These are phyloP conservation scores for Colletes gigas DNA, from an alignment of 1,140 invertebrate genomes.

Conservation along the genomic window DNA sequence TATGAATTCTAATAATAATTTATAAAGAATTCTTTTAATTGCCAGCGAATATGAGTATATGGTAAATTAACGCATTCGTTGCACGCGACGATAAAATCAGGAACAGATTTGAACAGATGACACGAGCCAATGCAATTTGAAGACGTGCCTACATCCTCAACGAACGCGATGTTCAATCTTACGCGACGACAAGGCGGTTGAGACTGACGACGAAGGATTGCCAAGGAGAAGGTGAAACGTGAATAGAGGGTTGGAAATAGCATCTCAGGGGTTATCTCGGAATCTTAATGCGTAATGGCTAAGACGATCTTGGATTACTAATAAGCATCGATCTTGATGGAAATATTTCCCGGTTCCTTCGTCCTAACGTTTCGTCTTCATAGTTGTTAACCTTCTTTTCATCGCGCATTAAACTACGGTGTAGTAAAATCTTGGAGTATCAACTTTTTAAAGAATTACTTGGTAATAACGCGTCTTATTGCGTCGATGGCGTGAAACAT, in stretches of 20 bases:
- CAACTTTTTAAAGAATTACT: background rate
- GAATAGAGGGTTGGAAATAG: slow-evolving; percentile 54
- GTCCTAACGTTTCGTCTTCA: background rate
- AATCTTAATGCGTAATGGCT: slow-evolving; percentile 80
- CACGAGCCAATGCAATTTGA: slow-evolving; percentile 21
- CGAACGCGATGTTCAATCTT: slow-evolving; percentile 62
- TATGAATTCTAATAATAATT: no score
- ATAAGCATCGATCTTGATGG: slow-evolving; percentile 66
- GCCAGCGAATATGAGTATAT: background rate
- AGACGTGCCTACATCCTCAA: slow-evolving; percentile 13
- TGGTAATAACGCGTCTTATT: no score
- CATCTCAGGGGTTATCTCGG: slow-evolving; percentile 71
- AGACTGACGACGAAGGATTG: slow-evolving; percentile 71
- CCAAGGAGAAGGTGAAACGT: slow-evolving; percentile 37
- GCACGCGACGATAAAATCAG: slow-evolving; percentile 5
- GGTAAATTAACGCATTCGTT: background rate
- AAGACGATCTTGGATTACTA: slow-evolving; percentile 76
- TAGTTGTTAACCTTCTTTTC: background rate
- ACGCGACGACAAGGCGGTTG: slow-evolving; percentile 69
- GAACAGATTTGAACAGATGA: slow-evolving; percentile 22
- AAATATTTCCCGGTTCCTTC: background rate
- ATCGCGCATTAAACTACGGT: background rate
- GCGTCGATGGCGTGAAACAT: no score
- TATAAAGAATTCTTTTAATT: no score
- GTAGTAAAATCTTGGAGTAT: no score